Base-by-base conservation (phyloP, 2,888 invertebrate species). In the Muscina levida region DNA sequence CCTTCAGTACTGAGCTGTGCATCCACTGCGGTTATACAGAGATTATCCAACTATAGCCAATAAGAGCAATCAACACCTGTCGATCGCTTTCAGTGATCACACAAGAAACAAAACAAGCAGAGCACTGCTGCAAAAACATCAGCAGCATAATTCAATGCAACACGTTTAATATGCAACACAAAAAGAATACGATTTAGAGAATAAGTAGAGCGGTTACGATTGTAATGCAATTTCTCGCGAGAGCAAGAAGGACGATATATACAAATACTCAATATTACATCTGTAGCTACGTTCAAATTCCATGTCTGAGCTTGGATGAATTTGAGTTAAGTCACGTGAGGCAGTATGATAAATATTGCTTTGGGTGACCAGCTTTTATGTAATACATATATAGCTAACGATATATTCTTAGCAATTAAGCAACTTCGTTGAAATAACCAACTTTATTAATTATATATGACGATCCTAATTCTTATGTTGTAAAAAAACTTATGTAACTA, bases 1-100 rank as follows among this genome's bases (percentile, higher is more conserved):
- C 13, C 17, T 42, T 37, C 53, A 81, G 79, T 79, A 77, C 80
- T 62, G 22, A 1, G 22, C 76, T 83, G 78, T 74, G 73, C 82
- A 80, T 79, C 72, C 57, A 77, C 74, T 57, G 57, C 72, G 8
- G 42, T 65, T 11, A 31, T n/a, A 48, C 53, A 62, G 53, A n/a
- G n/a, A n/a, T n/a, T n/a, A n/a, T n/a, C n/a, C 8, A 68, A 51
- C 65, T 31, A 66, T 67, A 66, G 82, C 82, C 82, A 82, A 79
- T 77, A 81, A 77, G 76, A 83, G 84, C 88, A 88, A 88, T 88
- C 88, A 88, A 88, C 88, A 88, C 88, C 88, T 88, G 88, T 86
- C 86, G 85, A 85, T 84, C 82, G 80, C 72, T 77, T 77, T 72
- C 44, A 31, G 31, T 31, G 31, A 31, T 31, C 31, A 5, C 31